Conservation (phyloP, 1,140 invertebrate species). For the Cotesia typhae region DNA sequence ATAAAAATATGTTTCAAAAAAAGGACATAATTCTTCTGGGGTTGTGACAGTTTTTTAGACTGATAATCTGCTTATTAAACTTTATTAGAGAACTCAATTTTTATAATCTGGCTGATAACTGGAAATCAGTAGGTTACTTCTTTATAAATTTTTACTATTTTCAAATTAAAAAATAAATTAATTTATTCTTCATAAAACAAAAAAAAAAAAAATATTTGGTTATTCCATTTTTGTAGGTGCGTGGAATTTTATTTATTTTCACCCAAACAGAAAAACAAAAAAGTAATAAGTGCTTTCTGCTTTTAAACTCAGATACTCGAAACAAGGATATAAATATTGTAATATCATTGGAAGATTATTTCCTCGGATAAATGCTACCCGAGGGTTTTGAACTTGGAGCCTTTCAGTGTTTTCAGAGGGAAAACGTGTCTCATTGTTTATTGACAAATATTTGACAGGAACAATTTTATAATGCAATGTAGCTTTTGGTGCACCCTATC, state of each 20-base stretch:
- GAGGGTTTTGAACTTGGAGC: neutral
- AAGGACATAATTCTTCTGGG: too few relatives aligned
- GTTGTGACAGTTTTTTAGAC: too few relatives aligned
- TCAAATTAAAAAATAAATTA: too few relatives aligned
- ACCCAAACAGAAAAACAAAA: too few relatives aligned
- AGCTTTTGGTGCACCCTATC: constrained; percentile 41
- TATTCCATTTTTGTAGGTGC: too few relatives aligned
- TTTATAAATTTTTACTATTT: too few relatives aligned
- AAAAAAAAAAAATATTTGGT: neutral
- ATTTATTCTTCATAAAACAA: too few relatives aligned
- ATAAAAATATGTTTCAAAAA: too few relatives aligned
- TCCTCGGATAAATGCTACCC: constrained; percentile 4
- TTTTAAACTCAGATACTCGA: too few relatives aligned
- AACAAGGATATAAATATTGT: constrained; percentile 12
- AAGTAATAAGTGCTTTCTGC: neutral
- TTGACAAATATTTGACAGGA: constrained; percentile 49
- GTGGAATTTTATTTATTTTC: too few relatives aligned
- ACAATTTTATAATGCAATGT: constrained; percentile 47
- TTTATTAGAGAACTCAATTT: neutral
- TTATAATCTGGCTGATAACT: too few relatives aligned
- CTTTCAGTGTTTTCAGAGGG: neutral
- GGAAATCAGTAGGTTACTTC: too few relatives aligned
- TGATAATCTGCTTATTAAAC: constrained; percentile 1
- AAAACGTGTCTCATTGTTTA: constrained; percentile 35
- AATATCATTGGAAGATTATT: constrained; percentile 31